Evolutionary conservation across 2,797 vertebrate species (phyloP).

Genomic region (Oceanodroma leucorhoa): DNA sequence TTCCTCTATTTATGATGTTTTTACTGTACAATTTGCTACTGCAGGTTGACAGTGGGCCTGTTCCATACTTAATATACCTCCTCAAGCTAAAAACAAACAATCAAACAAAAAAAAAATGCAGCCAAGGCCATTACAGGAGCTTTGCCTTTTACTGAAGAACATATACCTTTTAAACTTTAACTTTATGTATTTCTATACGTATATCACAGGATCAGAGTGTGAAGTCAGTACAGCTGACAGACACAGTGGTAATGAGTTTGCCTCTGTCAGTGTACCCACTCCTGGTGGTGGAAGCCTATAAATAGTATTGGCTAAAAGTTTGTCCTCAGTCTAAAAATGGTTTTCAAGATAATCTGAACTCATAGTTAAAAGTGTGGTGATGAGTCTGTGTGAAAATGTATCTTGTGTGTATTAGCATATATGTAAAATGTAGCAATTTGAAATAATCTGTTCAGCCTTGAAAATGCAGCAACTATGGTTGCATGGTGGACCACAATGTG

Average conservation of each 20-base stretch:
- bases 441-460: neutral
- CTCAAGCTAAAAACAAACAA: neutral
- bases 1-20: neutral
- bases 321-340: neutral
- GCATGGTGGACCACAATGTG: neutral
- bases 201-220: neutral
- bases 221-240: neutral
- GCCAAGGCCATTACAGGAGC: neutral
- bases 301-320: neutral
- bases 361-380: neutral
- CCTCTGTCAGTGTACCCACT: neutral
- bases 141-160: neutral
- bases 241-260: neutral
- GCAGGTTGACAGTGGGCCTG: neutral
- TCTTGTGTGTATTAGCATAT: neutral
- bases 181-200: neutral
- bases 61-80: neutral
- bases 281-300: neutral
- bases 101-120: neutral
- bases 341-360: neutral
- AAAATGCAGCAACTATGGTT: neutral
- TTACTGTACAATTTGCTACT: neutral
- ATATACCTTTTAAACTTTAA: neutral
- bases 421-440: neutral
- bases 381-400: neutral